phyloP scores from a whole-genome alignment of 2,113 vertebrate genomes.

The Bos javanicus region DNA sequence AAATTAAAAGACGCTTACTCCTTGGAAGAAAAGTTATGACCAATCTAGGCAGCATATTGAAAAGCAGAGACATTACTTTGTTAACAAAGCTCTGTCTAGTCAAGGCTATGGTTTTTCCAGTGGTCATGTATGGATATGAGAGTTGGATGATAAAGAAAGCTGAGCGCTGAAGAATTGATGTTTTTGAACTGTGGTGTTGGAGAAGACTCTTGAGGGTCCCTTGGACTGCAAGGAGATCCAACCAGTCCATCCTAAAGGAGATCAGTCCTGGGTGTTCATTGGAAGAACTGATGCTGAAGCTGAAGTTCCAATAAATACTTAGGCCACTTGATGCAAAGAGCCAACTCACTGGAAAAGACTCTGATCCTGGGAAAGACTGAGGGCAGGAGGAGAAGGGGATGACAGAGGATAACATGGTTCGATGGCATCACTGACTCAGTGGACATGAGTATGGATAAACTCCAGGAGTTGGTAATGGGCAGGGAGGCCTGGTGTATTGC shows the following conservation, averaged over 20 bases:
- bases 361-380: not conserved
- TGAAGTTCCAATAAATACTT: not conserved
- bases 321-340: not conserved
- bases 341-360: not conserved
- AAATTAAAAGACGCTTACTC: not conserved
- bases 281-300: not conserved
- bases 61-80: not conserved
- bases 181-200: not conserved
- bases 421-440: not conserved
- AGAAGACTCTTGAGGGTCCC: not conserved
- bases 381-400: not conserved
- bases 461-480: not conserved
- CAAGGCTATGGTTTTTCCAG: not conserved
- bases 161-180: rapidly evolving
- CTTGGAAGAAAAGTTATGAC: not conserved
- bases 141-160: not conserved
- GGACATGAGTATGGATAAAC: not conserved
- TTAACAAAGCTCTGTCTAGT: not conserved
- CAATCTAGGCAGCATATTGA: not conserved
- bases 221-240: not conserved
- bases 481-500: not conserved
- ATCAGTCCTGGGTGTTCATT: too few relatives aligned
- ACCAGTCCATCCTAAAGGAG: too few relatives aligned
- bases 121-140: not conserved
- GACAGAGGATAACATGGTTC: rapidly evolving